Evolutionary conservation across 2,797 vertebrate species (phyloP).

Genomic region (Centropyge bicolor): DNA sequence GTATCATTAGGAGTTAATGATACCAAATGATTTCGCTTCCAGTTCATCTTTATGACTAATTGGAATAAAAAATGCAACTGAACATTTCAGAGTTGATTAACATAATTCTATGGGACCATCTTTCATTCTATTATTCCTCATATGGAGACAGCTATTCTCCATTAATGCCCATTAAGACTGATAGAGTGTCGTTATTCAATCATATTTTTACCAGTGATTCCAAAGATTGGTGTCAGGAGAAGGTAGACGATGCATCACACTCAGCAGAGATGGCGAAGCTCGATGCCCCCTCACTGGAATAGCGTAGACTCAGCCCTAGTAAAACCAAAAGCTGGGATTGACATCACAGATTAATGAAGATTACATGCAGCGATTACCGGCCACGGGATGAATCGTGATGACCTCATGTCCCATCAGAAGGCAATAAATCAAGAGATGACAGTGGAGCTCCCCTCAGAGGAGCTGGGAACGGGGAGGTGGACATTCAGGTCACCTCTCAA

Average conservation of each 20-base stretch:
- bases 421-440: constrained; percentile 80
- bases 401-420: constrained; percentile 77
- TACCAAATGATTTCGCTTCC: not conserved
- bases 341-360: constrained; percentile 86
- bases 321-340: constrained; percentile 82
- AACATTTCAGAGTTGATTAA: constrained; percentile 20
- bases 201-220: not conserved
- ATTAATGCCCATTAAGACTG: not conserved
- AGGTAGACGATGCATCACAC: not conserved
- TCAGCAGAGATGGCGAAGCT: constrained; percentile 22
- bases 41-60: constrained; percentile 9
- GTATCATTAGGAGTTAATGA: constrained; percentile 20
- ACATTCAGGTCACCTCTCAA: constrained; percentile 53
- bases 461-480: constrained; percentile 52
- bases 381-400: constrained; percentile 74
- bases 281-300: constrained; percentile 35
- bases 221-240: not conserved
- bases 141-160: not conserved
- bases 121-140: constrained; percentile 1
- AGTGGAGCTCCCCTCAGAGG: constrained; percentile 51
- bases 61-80: constrained; percentile 10
- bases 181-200: not conserved
- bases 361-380: constrained; percentile 80
- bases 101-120: not conserved
- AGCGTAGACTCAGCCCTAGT: constrained; percentile 67